Base-by-base conservation (phyloP, 64 coral and sea anemone species). In the Acropora yongei region DNA sequence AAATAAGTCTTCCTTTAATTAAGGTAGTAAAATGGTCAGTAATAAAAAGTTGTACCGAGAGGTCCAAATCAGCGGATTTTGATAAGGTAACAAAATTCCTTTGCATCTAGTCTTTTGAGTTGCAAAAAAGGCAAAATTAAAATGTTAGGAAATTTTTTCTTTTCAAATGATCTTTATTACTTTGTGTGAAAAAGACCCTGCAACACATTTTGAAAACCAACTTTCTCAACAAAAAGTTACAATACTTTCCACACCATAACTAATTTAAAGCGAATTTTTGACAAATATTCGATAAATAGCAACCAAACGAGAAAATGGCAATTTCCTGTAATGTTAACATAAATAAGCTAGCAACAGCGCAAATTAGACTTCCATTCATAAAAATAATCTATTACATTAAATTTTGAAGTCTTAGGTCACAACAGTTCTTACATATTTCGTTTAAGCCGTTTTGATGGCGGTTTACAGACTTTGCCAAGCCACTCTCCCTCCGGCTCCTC, bases 111-210 rank as follows among this genome's bases (percentile, higher is more conserved):
- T 73, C 41, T 73, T 30, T 73, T 73, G n/a, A 73, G 69, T 73
- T 73, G 69, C n/a, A 73, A 41, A 73, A 73, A 73, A 73, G 69
- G 69, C 69, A 73, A 73, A 73, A 73, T 73, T 18, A 73, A 73
- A 73, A 73, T 73, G 41, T 73, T 73, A 73, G 69, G 69, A 18
- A 3, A 30, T 4, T 73, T 73, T 73, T 73, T 19, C 69, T 73
- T 73, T 73, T 73, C 69, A 73, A 73, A 73, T 73, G n/a, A 73
- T 73, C 18, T 73, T 73, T 73, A 73, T 73, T 20, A 41, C 69
- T 73, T 73, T 40, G 69, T 14, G 69, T 73, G 1, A 73, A 0
- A 73, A 53, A 53, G 50, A 53, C 3, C 50, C 50, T 53, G 8
- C 50, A 53, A 53, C 1, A 69, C 67, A 69, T 69, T 69, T 4